Evolutionary conservation across 2,888 invertebrate genomes (phyloP).

Genomic region (Hylaea fasciaria): DNA sequence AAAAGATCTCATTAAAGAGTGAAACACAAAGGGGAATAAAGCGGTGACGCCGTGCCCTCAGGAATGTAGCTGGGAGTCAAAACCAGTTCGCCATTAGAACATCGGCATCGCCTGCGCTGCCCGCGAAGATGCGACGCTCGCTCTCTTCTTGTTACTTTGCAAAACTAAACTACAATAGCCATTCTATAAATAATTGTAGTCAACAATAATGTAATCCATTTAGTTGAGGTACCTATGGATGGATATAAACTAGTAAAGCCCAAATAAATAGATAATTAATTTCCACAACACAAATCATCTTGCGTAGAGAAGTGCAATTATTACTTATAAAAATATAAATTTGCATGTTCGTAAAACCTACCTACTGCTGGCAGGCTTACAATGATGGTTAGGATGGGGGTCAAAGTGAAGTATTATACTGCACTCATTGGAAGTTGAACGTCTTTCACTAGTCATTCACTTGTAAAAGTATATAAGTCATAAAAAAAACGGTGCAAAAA

Average conservation of each 20-base stretch:
- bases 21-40: slow-evolving; percentile 48
- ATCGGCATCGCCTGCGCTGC: slow-evolving; percentile 49
- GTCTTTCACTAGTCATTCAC: slow-evolving; percentile 31
- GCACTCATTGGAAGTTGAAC: slow-evolving; percentile 34
- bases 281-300: too few species aligned
- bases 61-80: slow-evolving; percentile 56
- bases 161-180: slow-evolving; percentile 10
- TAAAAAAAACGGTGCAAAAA: slow-evolving; percentile 19
- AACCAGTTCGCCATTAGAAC: slow-evolving; percentile 60
- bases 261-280: too few species aligned
- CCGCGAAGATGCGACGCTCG: slow-evolving; percentile 27
- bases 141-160: slow-evolving; percentile 29
- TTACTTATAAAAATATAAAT: too few species aligned
- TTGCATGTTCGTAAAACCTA: slow-evolving; percentile 4
- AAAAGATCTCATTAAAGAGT: slow-evolving; percentile 18
- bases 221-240: too few species aligned
- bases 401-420: slow-evolving; percentile 32
- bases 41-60: slow-evolving; percentile 53
- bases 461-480: slow-evolving; percentile 26
- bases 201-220: background rate
- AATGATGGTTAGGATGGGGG: slow-evolving; percentile 37
- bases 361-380: slow-evolving; percentile 23
- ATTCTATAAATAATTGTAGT: background rate
- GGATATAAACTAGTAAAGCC: background rate
- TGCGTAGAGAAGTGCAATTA: too few species aligned